A percentile compares a stretch with the other conserved stretches of the same genome.
Conservation (phyloP, 1,140 invertebrate species). For the Heliconius congener region DNA sequence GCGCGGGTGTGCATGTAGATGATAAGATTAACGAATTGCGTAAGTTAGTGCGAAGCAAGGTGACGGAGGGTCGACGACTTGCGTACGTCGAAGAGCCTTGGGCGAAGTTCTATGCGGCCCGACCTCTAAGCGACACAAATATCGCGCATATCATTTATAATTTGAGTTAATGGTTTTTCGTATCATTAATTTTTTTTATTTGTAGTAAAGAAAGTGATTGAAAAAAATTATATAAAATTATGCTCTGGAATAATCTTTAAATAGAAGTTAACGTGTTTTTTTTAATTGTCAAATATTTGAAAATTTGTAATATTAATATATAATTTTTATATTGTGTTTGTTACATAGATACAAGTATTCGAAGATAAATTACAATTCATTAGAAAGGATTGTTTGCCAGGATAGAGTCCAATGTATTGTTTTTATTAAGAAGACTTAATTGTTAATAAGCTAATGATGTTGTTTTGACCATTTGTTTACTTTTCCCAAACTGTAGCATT, state of each 20-base stretch:
- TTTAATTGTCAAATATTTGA: too few species aligned
- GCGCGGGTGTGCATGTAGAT: slow-evolving; percentile 71
- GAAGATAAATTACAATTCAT: too few species aligned
- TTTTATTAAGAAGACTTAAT: too few species aligned
- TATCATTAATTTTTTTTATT: neutral
- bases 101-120: slow-evolving; percentile 64
- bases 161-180: neutral
- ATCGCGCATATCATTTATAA: slow-evolving; percentile 52
- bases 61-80: slow-evolving; percentile 76
- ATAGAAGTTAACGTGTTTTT: neutral
- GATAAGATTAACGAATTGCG: slow-evolving; percentile 80
- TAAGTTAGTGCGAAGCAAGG: slow-evolving; percentile 77
- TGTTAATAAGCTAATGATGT: too few species aligned
- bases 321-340: too few species aligned
- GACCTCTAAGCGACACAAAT: slow-evolving; percentile 71
- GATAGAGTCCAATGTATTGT: too few species aligned
- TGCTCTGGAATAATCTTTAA: neutral
- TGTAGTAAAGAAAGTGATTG: neutral
- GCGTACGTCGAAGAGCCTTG: slow-evolving; percentile 60
- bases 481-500: too few species aligned
- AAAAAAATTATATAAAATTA: neutral
- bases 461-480: too few species aligned
- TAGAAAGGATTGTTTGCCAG: too few species aligned
- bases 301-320: too few species aligned
- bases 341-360: too few species aligned